Conservation (phyloP, 2,113 vertebrate genomes). For the Tapirus terrestris region DNA sequence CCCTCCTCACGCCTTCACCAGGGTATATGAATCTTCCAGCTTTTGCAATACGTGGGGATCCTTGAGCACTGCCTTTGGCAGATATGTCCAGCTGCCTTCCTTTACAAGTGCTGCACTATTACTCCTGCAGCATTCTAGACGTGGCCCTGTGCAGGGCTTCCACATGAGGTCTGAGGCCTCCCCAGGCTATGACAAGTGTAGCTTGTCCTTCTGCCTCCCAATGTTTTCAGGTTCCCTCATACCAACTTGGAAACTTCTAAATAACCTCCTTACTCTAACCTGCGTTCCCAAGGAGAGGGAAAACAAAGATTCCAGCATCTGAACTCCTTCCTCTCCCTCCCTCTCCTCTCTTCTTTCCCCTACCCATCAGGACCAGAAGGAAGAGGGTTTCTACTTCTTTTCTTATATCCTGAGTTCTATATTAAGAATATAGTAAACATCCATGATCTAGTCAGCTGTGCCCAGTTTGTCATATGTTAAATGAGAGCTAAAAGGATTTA, state of each 20-base stretch:
- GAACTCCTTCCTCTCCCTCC: not conserved
- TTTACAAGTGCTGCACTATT: not conserved
- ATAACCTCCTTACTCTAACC: not conserved
- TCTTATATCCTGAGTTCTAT: not conserved
- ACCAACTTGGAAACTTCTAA: not conserved
- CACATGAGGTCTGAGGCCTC: not conserved
- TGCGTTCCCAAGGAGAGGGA: not conserved
- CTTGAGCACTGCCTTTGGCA: not conserved
- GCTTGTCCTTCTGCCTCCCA: not conserved
- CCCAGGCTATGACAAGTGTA: not conserved
- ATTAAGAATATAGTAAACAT: constrained; percentile 27
- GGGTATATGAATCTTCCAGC: not conserved
- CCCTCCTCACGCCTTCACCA: not conserved
- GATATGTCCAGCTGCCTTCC: not conserved
- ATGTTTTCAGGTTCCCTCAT: not conserved
- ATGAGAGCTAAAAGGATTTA: not conserved
- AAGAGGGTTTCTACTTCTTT: not conserved
- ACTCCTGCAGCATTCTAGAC: not conserved
- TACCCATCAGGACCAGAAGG: not conserved
- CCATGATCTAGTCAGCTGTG: not conserved
- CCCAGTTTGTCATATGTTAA: constrained; percentile 40
- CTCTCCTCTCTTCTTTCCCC: not conserved
- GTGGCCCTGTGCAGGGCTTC: not conserved
- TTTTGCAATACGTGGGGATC: not conserved
- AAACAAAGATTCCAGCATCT: not conserved